phyloP scores from a whole-genome alignment of 2,888 invertebrate genomes.

The Idaea biselata region DNA sequence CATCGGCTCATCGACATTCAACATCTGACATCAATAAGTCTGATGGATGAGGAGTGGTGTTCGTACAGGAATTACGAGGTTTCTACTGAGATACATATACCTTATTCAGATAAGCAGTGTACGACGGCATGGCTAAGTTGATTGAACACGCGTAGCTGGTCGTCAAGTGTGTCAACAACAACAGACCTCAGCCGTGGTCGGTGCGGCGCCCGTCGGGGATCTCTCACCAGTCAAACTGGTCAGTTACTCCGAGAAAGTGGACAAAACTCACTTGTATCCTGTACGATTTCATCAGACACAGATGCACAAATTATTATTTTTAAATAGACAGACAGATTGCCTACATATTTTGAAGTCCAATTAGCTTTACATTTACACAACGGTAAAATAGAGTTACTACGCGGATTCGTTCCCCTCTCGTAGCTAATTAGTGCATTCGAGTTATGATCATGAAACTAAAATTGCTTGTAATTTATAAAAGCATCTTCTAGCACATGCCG shows the following conservation, averaged over 20 bases:
- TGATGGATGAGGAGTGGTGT: neutral
- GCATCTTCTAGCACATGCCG: conserved; percentile 37
- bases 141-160: conserved; percentile 25
- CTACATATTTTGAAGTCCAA: conserved; percentile 33
- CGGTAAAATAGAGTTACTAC: conserved; percentile 45
- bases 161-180: neutral
- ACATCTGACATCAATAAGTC: neutral
- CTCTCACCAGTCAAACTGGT: conserved; percentile 34
- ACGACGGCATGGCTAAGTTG: conserved; percentile 4
- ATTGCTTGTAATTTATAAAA: conserved; percentile 37
- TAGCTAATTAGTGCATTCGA: conserved; percentile 52
- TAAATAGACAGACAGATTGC: conserved; percentile 11
- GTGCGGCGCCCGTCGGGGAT: conserved; percentile 27
- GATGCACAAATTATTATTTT: conserved; percentile 19
- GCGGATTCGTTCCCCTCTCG: conserved; percentile 41
- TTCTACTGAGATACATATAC: too few species aligned
- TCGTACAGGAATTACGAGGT: neutral
- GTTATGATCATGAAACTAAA: conserved; percentile 41
- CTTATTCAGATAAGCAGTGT: too few species aligned
- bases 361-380: conserved; percentile 46
- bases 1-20: neutral
- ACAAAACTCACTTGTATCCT: conserved; percentile 27
- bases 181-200: conserved; percentile 9
- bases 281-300: conserved; percentile 20
- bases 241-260: conserved; percentile 56